These are phyloP conservation scores for Porites lutea DNA, from an alignment of 64 coral and sea anemone genomes.

Conservation along the genomic window DNA sequence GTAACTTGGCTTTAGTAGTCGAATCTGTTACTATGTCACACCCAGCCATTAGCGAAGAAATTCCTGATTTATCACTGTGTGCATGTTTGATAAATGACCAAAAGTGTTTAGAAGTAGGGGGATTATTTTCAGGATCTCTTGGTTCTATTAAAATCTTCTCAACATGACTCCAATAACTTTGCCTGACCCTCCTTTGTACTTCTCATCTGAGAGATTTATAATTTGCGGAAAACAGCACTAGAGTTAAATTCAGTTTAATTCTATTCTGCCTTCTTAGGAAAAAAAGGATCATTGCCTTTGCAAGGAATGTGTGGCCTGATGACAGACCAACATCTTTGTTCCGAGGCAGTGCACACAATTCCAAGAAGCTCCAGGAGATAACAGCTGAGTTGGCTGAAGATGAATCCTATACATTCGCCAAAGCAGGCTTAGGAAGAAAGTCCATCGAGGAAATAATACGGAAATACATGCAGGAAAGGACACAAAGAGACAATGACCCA, in stretches of 20 bases:
- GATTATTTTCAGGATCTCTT: too few species aligned
- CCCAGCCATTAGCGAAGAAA: neutral
- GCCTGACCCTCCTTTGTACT: neutral
- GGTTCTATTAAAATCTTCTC: too few species aligned
- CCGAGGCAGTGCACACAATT: neutral
- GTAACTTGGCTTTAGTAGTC: neutral
- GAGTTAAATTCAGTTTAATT: too few species aligned
- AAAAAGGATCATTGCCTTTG: neutral
- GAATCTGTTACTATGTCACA: neutral
- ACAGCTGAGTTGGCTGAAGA: neutral
- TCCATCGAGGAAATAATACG: neutral
- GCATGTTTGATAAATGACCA: neutral
- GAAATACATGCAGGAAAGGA: neutral
- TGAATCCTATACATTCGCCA: neutral
- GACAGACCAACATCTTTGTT: neutral
- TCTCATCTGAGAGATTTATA: neutral
- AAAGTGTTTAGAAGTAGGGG: neutral
- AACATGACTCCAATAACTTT: too few species aligned
- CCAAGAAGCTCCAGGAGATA: neutral
- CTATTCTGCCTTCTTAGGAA: neutral
- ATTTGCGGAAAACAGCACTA: neutral
- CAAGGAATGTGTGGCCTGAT: neutral
- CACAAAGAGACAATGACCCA: neutral
- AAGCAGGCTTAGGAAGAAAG: slow-evolving; percentile 12
- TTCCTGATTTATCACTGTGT: neutral